Conservation (phyloP, 2,888 invertebrate genomes). For the Catocala nupta region DNA sequence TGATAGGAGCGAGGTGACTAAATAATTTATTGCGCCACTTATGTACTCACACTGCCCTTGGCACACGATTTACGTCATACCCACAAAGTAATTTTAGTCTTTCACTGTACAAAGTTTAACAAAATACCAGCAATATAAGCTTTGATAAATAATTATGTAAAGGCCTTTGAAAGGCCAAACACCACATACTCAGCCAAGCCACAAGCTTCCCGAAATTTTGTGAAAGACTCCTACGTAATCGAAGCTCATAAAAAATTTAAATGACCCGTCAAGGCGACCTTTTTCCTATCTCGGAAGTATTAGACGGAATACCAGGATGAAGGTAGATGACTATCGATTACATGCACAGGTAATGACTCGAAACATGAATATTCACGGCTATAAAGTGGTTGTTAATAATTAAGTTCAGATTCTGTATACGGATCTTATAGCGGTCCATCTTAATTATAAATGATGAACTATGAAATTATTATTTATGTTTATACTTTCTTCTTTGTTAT, state of each 20-base stretch:
- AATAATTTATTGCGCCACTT: no score
- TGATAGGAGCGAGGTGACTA: no score
- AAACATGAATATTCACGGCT: no score
- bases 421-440: no score
- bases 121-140: constrained; percentile 5
- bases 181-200: constrained; percentile 3
- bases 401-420: no score
- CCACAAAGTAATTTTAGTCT: no score
- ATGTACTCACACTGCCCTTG: no score
- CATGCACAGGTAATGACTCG: not conserved
- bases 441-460: no score
- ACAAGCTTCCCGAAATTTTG: constrained; percentile 9
- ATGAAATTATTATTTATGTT: no score
- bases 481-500: no score
- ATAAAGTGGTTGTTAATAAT: no score
- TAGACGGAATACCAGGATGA: constrained; percentile 7
- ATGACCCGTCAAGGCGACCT: constrained; percentile 18
- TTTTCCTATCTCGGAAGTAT: constrained; percentile 17
- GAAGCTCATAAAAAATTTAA: constrained; percentile 36
- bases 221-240: constrained; percentile 11
- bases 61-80: no score
- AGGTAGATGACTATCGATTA: constrained; percentile 1
- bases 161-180: constrained; percentile 10
- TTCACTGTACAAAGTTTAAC: not conserved
- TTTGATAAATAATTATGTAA: constrained; percentile 12